Evolutionary conservation across 2,888 invertebrate genomes (phyloP).

Genomic region (Lycaena phlaeas): DNA sequence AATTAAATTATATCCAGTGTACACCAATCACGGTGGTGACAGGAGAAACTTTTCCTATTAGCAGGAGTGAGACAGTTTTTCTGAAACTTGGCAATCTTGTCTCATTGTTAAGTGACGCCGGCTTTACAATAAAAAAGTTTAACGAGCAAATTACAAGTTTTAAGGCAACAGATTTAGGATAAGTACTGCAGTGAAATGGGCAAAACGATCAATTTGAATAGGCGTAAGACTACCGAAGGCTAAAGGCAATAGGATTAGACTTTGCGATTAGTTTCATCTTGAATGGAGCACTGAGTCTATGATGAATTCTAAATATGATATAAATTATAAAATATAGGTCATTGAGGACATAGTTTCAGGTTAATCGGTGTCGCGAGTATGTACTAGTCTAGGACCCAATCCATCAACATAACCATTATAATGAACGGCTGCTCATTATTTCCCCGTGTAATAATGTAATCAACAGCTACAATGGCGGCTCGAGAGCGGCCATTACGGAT

Average conservation of each 20-base stretch:
- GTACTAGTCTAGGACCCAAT: neutral
- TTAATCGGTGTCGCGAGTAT: no score
- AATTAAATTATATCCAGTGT: constrained; percentile 2
- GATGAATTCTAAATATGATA: no score
- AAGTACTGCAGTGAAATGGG: no score
- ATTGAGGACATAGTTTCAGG: no score
- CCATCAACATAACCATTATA: constrained; percentile 2
- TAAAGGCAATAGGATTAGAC: no score
- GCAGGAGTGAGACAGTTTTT: constrained; percentile 34
- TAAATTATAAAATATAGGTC: no score
- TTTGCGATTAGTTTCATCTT: no score
- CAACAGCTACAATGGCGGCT: constrained; percentile 47
- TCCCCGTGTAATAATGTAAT: constrained; percentile 41
- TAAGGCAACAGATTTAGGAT: neutral
- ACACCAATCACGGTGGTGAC: constrained; percentile 19
- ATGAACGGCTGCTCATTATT: constrained; percentile 33
- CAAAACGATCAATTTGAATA: no score
- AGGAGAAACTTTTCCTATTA: constrained; percentile 40
- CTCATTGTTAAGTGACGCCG: constrained; percentile 37
- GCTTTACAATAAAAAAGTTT: constrained; percentile 21
- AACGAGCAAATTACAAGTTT: constrained; percentile 8
- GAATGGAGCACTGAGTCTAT: no score
- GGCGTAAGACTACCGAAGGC: no score
- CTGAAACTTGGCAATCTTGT: constrained; percentile 36
- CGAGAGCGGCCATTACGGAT: no score